Evolutionary conservation across 2,113 vertebrate species (phyloP).

Genomic region (Panthera uncia): DNA sequence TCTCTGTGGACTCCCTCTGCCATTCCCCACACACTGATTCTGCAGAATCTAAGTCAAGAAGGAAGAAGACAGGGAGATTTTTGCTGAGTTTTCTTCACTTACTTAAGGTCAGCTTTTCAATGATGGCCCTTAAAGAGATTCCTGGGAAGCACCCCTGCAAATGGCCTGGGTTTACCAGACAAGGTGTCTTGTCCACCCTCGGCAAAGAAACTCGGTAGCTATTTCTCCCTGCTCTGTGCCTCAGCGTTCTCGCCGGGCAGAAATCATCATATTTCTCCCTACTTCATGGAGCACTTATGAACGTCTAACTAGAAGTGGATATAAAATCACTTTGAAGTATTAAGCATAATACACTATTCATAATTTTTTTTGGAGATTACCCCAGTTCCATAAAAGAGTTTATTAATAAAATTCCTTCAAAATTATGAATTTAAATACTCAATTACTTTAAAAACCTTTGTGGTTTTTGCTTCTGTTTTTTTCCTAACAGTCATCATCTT

Average conservation of each 20-base stretch:
- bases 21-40: background rate
- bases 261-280: background rate
- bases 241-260: background rate
- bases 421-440: background rate
- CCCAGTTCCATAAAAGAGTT: background rate
- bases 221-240: background rate
- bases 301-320: background rate
- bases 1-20: background rate
- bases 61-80: background rate
- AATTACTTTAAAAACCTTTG: background rate
- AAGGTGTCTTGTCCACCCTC: background rate
- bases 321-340: background rate
- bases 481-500: background rate
- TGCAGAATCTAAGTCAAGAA: background rate
- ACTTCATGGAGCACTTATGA: background rate
- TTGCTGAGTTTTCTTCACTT: background rate
- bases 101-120: background rate
- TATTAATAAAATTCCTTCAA: background rate
- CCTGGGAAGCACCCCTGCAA: background rate
- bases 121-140: background rate
- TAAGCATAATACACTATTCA: background rate
- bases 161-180: background rate
- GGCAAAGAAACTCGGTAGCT: background rate
- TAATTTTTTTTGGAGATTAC: background rate
- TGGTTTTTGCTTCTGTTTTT: background rate